phyloP scores from a whole-genome alignment of 2,113 vertebrate genomes.

The Festucalex cinctus region DNA sequence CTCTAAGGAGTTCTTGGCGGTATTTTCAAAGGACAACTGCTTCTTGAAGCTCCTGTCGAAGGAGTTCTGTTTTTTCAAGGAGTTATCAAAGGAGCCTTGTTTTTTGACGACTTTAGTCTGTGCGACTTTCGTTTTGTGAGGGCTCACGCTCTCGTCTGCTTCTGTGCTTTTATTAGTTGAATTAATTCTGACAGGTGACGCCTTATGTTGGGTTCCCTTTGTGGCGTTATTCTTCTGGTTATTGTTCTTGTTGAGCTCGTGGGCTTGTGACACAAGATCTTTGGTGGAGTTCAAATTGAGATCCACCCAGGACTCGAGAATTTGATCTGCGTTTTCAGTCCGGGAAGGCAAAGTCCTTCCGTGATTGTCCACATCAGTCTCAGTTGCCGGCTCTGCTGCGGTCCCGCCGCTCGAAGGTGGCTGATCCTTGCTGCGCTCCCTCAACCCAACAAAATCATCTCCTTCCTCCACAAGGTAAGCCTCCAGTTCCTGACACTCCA shows the following conservation, averaged over 20 bases:
- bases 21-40: slow-evolving; percentile 65
- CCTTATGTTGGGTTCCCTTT: slow-evolving; percentile 24
- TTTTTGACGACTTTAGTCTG: slow-evolving; percentile 55
- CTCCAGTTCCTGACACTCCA: slow-evolving; percentile 76
- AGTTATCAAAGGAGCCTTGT: slow-evolving; percentile 63
- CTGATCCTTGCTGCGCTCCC: slow-evolving; percentile 15
- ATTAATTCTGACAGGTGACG: slow-evolving; percentile 19
- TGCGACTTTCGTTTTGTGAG: slow-evolving; percentile 58
- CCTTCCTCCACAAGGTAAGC: slow-evolving; percentile 62
- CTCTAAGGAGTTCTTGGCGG: slow-evolving; percentile 61
- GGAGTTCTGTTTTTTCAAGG: slow-evolving; percentile 58
- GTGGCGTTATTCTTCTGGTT: slow-evolving; percentile 34
- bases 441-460: slow-evolving; percentile 55
- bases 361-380: slow-evolving; percentile 51
- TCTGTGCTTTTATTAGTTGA: slow-evolving; percentile 63
- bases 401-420: slow-evolving; percentile 2
- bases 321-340: slow-evolving; percentile 27
- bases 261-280: slow-evolving; percentile 39
- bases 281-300: slow-evolving; percentile 65
- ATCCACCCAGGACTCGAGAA: slow-evolving; percentile 37
- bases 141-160: slow-evolving; percentile 41
- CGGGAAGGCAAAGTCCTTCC: slow-evolving; percentile 40
- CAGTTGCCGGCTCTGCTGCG: slow-evolving; percentile 1
- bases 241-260: slow-evolving; percentile 39
- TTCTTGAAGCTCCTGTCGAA: slow-evolving; percentile 61